Evolutionary conservation across 2,888 invertebrate species (phyloP).

Genomic region (Drosophila neonasuta): DNA sequence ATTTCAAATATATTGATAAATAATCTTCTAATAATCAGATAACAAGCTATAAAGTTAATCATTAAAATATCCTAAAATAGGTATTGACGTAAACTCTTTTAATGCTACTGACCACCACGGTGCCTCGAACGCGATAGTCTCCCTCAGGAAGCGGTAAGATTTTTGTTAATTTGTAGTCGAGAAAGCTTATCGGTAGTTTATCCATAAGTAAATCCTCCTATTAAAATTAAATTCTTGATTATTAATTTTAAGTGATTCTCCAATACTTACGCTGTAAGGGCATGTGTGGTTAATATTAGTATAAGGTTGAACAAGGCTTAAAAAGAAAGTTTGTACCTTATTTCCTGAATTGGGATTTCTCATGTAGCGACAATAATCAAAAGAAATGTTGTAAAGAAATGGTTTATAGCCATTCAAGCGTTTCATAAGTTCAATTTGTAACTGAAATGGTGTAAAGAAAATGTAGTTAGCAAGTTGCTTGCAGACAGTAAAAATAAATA

Average conservation of each 20-base stretch:
- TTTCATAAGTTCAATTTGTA: neutral
- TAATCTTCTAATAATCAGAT: too few relatives aligned
- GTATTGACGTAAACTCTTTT: too few relatives aligned
- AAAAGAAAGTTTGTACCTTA: slow-evolving; percentile 12
- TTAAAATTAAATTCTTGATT: neutral
- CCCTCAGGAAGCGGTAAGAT: slow-evolving; percentile 35
- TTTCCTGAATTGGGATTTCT: neutral
- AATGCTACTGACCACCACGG: too few relatives aligned
- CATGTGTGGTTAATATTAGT: slow-evolving; percentile 34
- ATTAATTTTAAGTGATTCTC: neutral
- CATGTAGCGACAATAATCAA: slow-evolving; percentile 20
- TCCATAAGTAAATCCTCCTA: slow-evolving; percentile 36
- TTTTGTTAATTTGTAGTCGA: slow-evolving; percentile 9
- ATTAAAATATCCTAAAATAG: too few relatives aligned
- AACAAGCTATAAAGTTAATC: too few relatives aligned
- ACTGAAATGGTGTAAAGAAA: neutral
- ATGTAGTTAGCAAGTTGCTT: neutral
- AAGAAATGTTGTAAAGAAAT: slow-evolving; percentile 14
- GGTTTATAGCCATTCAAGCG: slow-evolving; percentile 31
- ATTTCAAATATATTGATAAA: too few relatives aligned
- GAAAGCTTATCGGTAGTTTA: slow-evolving; percentile 30
- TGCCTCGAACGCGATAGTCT: slow-evolving; percentile 26
- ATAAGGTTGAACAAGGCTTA: neutral
- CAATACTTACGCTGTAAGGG: slow-evolving; percentile 14
- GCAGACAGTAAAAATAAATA: neutral